phyloP scores from a whole-genome alignment of 1,140 invertebrate genomes.

The Argopecten irradians region DNA sequence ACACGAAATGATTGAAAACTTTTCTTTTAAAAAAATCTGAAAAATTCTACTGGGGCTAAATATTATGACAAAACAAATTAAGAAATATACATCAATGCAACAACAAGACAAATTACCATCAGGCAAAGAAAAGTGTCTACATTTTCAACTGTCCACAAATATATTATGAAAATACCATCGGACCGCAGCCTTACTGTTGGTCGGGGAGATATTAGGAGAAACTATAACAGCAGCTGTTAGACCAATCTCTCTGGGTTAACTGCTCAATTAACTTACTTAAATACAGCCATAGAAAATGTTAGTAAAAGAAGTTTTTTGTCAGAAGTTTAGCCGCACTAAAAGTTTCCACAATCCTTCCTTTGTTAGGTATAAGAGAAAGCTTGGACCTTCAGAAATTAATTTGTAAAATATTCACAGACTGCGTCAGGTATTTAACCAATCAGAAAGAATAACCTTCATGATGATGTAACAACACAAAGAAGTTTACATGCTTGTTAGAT shows the following conservation, averaged over 20 bases:
- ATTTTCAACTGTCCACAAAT: constrained; percentile 1
- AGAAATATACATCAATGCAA: background rate
- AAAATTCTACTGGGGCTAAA: background rate
- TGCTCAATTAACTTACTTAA: background rate
- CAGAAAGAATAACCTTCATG: too few relatives aligned
- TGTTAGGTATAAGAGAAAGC: background rate
- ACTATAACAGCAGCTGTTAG: background rate
- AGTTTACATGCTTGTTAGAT: too few relatives aligned
- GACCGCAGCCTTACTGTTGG: background rate
- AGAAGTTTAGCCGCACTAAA: background rate
- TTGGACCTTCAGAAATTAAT: too few relatives aligned
- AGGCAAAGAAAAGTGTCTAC: background rate
- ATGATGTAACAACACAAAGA: too few relatives aligned
- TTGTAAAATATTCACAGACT: too few relatives aligned
- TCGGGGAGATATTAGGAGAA: background rate
- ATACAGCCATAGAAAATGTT: background rate
- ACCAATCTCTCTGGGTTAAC: background rate
- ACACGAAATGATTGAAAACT: too few relatives aligned
- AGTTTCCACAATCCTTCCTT: background rate
- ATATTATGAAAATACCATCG: background rate
- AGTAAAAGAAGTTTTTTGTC: background rate
- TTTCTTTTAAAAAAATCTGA: background rate
- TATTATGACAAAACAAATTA: background rate
- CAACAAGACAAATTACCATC: background rate
- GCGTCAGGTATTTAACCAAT: too few relatives aligned